A percentile compares a stretch with the other conserved stretches of the same genome.
Conservation (phyloP, 1,140 invertebrate species). For the Drosophila nannoptera region DNA sequence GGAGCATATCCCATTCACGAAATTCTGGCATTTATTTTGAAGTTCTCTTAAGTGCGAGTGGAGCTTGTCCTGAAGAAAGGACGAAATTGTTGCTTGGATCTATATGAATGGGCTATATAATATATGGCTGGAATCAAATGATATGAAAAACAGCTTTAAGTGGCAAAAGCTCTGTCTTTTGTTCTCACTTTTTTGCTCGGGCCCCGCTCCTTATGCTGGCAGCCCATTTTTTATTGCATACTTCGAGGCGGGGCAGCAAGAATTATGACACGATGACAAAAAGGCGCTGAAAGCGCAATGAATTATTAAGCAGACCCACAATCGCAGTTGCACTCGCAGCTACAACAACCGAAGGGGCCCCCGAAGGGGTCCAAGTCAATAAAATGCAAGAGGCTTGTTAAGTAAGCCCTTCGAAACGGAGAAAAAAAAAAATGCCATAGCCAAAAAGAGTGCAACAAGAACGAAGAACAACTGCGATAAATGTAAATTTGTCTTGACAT, state of each 20-base stretch:
- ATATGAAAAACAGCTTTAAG: too few relatives aligned
- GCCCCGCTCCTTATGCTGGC: conserved; percentile 14
- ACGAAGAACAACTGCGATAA: conserved; percentile 26
- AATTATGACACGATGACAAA: conserved; percentile 59
- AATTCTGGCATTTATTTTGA: not conserved
- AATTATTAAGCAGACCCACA: conserved; percentile 54
- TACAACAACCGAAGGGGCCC: too few relatives aligned
- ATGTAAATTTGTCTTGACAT: conserved; percentile 53
- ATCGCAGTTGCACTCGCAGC: too few relatives aligned
- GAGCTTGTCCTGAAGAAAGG: too few relatives aligned
- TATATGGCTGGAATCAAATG: too few relatives aligned
- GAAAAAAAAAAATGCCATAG: conserved; percentile 12
- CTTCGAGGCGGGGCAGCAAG: conserved; percentile 54
- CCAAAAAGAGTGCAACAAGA: not conserved
- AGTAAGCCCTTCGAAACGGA: conserved; percentile 18
- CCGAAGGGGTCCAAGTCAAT: too few relatives aligned
- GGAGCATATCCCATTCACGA: not conserved
- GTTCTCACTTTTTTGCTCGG: conserved; percentile 18
- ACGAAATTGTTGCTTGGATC: too few relatives aligned
- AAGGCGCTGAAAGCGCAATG: conserved; percentile 70
- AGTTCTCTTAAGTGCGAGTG: too few relatives aligned
- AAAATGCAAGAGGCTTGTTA: conserved; percentile 40
- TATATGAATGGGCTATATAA: too few relatives aligned
- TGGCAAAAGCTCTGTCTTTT: not conserved
- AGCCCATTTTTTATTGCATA: conserved; percentile 34